A percentile compares a stretch with the other conserved stretches of the same genome.
Evolutionary conservation across 2,888 invertebrate species (phyloP).

Genomic region (Nineta flava): DNA sequence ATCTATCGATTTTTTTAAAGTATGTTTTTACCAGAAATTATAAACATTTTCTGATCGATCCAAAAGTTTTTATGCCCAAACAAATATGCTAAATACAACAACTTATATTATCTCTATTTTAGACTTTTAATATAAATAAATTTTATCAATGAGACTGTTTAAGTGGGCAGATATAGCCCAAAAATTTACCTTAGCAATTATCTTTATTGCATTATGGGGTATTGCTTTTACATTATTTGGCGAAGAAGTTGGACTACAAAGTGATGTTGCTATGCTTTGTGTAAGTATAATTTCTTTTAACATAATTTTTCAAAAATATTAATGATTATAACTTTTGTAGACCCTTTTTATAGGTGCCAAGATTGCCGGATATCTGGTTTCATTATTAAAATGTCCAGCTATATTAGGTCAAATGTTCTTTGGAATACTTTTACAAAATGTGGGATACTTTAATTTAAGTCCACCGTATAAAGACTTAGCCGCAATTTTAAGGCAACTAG

Average conservation of each 20-base stretch:
- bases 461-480: slow-evolving; percentile 30
- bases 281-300: slow-evolving; percentile 12
- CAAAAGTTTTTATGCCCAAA: no score
- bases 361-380: slow-evolving; percentile 15
- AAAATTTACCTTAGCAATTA: slow-evolving; percentile 21
- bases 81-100: no score
- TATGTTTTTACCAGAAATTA: no score
- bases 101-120: no score
- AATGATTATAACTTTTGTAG: slow-evolving; percentile 10
- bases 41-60: no score
- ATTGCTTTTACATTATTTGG: slow-evolving; percentile 25
- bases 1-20: no score
- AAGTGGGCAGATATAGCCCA: slow-evolving; percentile 4
- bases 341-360: slow-evolving; percentile 18
- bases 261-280: slow-evolving; percentile 16
- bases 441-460: slow-evolving; percentile 29
- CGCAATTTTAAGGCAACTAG: slow-evolving; percentile 36
- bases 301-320: not conserved
- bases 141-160: no score
- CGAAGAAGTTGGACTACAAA: slow-evolving; percentile 17
- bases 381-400: slow-evolving; percentile 28
- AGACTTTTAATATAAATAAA: no score
- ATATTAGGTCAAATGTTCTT: slow-evolving; percentile 46
- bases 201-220: slow-evolving; percentile 26
- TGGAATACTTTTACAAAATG: slow-evolving; percentile 35